Conservation (phyloP, 2,888 invertebrate genomes). For the Drosophila nr. medialis region DNA sequence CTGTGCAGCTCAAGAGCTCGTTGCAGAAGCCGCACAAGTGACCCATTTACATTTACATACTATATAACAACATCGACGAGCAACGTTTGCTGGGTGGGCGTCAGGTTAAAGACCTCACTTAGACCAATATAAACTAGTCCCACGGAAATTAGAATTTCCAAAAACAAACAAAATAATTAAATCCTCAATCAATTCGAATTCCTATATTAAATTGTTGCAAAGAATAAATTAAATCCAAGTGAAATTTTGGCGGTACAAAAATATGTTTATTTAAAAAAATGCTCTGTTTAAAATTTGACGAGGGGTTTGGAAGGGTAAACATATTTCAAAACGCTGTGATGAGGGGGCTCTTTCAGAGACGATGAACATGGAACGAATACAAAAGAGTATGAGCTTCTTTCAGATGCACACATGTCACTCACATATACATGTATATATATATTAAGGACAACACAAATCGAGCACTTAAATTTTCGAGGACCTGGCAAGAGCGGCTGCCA, state of each 20-base stretch:
- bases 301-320: conserved; percentile 4
- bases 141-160: not conserved
- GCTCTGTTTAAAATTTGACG: conserved; percentile 32
- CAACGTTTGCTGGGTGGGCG: conserved; percentile 32
- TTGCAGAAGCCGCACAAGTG: conserved; percentile 59
- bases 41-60: conserved; percentile 23
- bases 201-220: not conserved
- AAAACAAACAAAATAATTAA: not conserved
- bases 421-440: conserved; percentile 10
- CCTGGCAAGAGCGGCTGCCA: conserved; percentile 85
- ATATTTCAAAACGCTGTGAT: conserved; percentile 32
- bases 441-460: conserved; percentile 27
- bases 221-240: not conserved
- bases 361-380: conserved; percentile 49
- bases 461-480: conserved; percentile 55
- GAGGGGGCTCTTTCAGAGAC: conserved; percentile 72
- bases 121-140: conserved; percentile 1
- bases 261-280: conserved; percentile 65
- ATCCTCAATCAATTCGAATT: not conserved
- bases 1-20: conserved; percentile 44
- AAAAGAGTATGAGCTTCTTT: conserved; percentile 10
- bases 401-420: conserved; percentile 6
- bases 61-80: conserved; percentile 19
- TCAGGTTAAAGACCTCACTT: conserved; percentile 58
- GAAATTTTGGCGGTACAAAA: conserved; percentile 59